Percentiles rank a stretch among this genome's conserved stretches.
These are phyloP conservation scores for Brachionus plicatilis DNA, from an alignment of 1,140 invertebrate species.

Conservation along the genomic window DNA sequence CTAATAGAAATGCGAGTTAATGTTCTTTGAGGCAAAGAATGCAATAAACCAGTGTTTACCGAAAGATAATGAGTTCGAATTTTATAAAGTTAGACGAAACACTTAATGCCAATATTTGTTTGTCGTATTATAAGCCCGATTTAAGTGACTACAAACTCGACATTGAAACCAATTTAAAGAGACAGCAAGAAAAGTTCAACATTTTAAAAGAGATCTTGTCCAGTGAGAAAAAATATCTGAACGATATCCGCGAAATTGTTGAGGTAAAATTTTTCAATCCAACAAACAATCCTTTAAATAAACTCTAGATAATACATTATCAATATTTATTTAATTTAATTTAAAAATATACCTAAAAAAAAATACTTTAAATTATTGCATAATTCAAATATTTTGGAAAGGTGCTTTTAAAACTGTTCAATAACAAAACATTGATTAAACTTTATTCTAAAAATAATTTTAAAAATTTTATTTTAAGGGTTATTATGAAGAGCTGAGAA, in stretches of 20 bases:
- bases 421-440: background rate
- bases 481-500: conserved; percentile 9
- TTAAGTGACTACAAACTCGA: background rate
- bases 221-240: conserved; percentile 37
- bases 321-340: too few species aligned
- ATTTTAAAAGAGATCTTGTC: conserved; percentile 32
- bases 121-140: conserved; percentile 35
- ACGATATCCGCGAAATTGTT: conserved; percentile 25
- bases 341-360: too few species aligned
- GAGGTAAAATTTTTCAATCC: background rate
- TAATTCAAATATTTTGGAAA: background rate
- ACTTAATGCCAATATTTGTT: conserved; percentile 14
- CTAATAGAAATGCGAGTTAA: background rate
- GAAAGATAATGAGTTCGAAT: conserved; percentile 12
- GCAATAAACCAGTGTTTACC: background rate
- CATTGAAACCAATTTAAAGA: background rate
- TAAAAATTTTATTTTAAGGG: background rate
- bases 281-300: background rate
- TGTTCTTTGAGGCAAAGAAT: background rate
- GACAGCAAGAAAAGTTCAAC: conserved; percentile 25
- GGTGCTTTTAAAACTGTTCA: background rate
- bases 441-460: background rate
- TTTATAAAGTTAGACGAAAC: conserved; percentile 11
- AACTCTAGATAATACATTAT: background rate
- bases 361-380: background rate